Evolutionary conservation across 2,113 vertebrate genomes (phyloP).

Genomic region (Esox niger): DNA sequence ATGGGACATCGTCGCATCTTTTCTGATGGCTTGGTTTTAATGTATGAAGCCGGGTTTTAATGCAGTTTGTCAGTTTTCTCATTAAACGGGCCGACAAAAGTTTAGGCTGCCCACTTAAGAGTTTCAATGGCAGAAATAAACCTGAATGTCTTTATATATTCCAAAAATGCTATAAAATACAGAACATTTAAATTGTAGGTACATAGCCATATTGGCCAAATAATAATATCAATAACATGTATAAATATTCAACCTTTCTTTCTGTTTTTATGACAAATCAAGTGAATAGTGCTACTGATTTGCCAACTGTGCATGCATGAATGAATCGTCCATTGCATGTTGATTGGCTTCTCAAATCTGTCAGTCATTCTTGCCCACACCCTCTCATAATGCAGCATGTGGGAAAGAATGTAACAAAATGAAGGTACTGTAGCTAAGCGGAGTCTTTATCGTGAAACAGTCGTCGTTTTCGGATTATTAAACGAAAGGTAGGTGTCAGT

Average conservation of each 20-base stretch:
- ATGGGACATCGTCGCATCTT: no score
- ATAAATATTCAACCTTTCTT: not conserved
- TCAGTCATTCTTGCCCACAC: constrained; percentile 52
- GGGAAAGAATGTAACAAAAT: constrained; percentile 68
- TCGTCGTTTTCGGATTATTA: constrained; percentile 40
- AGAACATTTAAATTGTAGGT: no score
- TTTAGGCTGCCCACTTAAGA: no score
- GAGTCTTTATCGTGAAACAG: constrained; percentile 14
- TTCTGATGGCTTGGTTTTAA: no score
- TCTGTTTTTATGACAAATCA: constrained; percentile 10
- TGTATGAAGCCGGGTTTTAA: no score
- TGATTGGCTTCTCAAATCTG: constrained; percentile 49
- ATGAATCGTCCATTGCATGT: not conserved
- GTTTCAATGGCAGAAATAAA: no score
- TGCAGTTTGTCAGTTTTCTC: no score
- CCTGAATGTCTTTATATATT: no score
- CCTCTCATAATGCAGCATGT: constrained; percentile 80
- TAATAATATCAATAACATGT: no score
- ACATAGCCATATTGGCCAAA: no score
- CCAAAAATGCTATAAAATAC: no score
- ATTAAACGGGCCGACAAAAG: no score
- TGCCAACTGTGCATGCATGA: constrained; percentile 27
- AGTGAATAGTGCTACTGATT: constrained; percentile 43
- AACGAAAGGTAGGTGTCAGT: constrained; percentile 53
- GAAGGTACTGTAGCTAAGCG: constrained; percentile 46